phyloP scores from a whole-genome alignment of 2,113 vertebrate genomes.

The Pipra filicauda region DNA sequence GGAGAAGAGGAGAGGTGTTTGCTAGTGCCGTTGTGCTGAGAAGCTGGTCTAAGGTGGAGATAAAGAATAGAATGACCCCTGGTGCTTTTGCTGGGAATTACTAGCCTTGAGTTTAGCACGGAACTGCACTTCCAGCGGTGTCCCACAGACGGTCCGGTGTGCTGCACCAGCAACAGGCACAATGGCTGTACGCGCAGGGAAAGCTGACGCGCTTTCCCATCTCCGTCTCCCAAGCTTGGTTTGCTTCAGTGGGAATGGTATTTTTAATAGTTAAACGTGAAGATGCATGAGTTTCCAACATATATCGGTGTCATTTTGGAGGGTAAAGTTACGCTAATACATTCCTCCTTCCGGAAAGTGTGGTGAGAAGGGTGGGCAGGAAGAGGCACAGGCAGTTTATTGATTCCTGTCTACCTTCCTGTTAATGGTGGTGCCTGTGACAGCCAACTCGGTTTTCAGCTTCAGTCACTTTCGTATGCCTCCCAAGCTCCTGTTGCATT shows the following conservation, averaged over 20 bases:
- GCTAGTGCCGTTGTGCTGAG: neutral
- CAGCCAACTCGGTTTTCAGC: neutral
- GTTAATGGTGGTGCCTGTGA: neutral
- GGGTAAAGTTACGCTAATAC: neutral
- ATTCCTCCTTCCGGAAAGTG: neutral
- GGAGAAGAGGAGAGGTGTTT: neutral
- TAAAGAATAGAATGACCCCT: slow-evolving; percentile 67
- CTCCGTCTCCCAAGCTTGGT: neutral
- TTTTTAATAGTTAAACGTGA: neutral
- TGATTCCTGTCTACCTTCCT: neutral
- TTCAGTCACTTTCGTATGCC: fast-evolving
- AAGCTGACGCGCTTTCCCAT: neutral
- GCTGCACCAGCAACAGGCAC: neutral
- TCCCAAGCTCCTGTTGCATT: neutral
- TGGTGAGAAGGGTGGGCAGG: neutral
- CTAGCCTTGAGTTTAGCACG: neutral
- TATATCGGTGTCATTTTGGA: fast-evolving
- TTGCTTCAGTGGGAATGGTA: neutral
- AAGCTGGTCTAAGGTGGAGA: neutral
- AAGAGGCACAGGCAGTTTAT: neutral
- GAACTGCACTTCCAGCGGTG: fast-evolving
- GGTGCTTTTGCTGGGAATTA: slow-evolving; percentile 54
- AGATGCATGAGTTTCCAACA: neutral
- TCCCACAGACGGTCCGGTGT: fast-evolving
- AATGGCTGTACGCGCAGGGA: fast-evolving